Evolutionary conservation across 2,797 vertebrate genomes (phyloP), one percentile per base, ranked within the genome.

Genomic region (Falco peregrinus): DNA sequence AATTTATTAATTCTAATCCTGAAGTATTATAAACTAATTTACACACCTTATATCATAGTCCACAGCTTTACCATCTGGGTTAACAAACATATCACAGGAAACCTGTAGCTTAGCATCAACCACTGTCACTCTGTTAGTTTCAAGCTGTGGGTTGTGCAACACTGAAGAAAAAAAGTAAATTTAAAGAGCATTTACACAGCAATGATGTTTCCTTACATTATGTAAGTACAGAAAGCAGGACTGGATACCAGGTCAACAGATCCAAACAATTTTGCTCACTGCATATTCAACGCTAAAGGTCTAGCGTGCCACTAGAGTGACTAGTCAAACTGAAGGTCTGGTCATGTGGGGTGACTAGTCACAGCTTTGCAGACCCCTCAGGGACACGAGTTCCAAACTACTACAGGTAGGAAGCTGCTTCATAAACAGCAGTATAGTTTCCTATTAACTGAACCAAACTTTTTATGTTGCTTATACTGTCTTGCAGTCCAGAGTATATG

Each of bases 11-110:
- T 5, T 45, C 35, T 71, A 54, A 60, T 61, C 50, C 35, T 79
- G 7, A 74, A 71, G 47, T 21, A 41, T 11, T 71, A 33, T 9
- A 67, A 29, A 48, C 25, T 57, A 33, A 51, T n/a, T 61, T 45
- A n/a, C 65, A 43, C 98, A 99, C 98, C 98, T 99, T 86, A 96
- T 98, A 92, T 99, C 98, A 80, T 97, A 99, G 97, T 99, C 99
- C 81, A 98, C 96, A 70, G 98, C 97, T 81, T 99, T 98, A 91
- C 98, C 97, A 79, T 97, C 97, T 50, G 98, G 98, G 91, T 97
- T 98, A 95, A 99, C 98, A 94, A 98, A 98, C 2, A 97, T 96
- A 88, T 99, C 98, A 39, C 98, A 99, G 96, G 98, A 70, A 31
- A 99, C 97, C 86, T 98, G 97, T 67, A 99, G 97, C 71, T 97